Percentiles rank a stretch among this genome's conserved stretches.
Evolutionary conservation across 1,140 invertebrate species (phyloP).

Genomic region (Oscheius sp.): DNA sequence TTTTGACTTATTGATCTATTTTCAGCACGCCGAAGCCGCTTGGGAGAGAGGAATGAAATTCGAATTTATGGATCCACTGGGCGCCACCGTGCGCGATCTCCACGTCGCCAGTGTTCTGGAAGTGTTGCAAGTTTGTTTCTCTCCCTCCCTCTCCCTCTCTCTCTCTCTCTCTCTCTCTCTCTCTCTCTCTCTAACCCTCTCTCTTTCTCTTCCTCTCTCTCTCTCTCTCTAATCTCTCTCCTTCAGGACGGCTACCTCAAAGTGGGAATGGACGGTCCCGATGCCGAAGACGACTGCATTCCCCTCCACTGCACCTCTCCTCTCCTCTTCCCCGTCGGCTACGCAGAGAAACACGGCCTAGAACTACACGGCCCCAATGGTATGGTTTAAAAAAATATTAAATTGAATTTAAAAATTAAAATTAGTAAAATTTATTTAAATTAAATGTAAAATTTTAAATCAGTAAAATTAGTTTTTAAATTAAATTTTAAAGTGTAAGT

Average conservation of each 20-base stretch:
- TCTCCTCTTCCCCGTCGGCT: conserved; percentile 18
- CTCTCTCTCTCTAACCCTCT: too few relatives aligned
- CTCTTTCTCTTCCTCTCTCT: neutral
- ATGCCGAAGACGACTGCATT: conserved; percentile 39
- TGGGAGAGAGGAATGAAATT: conserved; percentile 42
- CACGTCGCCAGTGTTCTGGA: conserved; percentile 41
- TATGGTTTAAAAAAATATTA: neutral
- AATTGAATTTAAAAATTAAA: too few relatives aligned
- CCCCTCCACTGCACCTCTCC: conserved; percentile 11
- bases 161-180: too few relatives aligned
- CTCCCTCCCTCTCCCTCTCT: too few relatives aligned
- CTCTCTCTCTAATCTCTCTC: neutral
- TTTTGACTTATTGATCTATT: neutral
- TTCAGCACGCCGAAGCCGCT: neutral
- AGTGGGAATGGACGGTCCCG: conserved; percentile 47
- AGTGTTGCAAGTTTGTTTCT: conserved; percentile 4
- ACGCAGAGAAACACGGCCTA: neutral
- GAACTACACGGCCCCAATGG: neutral
- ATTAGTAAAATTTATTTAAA: too few relatives aligned
- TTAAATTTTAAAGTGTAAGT: neutral
- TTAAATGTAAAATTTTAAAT: too few relatives aligned
- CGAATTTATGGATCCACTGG: conserved; percentile 47
- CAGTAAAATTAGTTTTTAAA: too few relatives aligned
- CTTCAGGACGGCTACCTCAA: conserved; percentile 42
- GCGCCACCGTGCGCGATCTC: conserved; percentile 28